phyloP scores from a whole-genome alignment of 2,888 invertebrate species.

The Desoria tigrina region DNA sequence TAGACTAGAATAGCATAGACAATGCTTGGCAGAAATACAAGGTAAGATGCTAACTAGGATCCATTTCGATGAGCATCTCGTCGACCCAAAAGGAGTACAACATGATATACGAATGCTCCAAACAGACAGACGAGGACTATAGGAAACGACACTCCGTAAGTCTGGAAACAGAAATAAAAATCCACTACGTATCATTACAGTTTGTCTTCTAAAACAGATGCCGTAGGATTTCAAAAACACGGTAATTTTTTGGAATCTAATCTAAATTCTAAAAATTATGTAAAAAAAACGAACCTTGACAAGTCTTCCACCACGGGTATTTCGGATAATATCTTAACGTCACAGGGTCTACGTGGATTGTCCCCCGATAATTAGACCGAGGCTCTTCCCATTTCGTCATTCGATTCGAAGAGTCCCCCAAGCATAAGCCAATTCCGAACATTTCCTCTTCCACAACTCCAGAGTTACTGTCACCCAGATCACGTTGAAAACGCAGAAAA shows the following conservation, averaged over 20 bases:
- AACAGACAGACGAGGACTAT: slow-evolving; percentile 67
- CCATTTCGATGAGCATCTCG: slow-evolving; percentile 60
- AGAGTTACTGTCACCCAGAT: slow-evolving; percentile 72
- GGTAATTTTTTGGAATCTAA: no score
- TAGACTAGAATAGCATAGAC: slow-evolving; percentile 70
- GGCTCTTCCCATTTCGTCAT: slow-evolving; percentile 70
- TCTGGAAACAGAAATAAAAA: slow-evolving; percentile 57
- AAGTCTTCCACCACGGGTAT: slow-evolving; percentile 69
- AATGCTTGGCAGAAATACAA: slow-evolving; percentile 66
- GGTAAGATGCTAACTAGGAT: slow-evolving; percentile 52
- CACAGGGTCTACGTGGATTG: slow-evolving; percentile 66
- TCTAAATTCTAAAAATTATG: no score
- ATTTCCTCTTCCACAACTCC: slow-evolving; percentile 72
- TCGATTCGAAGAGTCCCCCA: slow-evolving; percentile 78
- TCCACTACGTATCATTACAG: neutral
- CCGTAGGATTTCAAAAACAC: no score
- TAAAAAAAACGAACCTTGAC: slow-evolving; percentile 58
- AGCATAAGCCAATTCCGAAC: slow-evolving; percentile 69
- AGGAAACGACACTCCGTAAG: slow-evolving; percentile 73
- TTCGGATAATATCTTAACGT: slow-evolving; percentile 69
- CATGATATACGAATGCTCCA: slow-evolving; percentile 68
- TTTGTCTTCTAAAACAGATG: no score
- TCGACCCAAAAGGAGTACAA: slow-evolving; percentile 71
- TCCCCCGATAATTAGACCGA: slow-evolving; percentile 68
- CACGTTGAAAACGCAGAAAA: slow-evolving; percentile 74